These are phyloP conservation scores for Sipha maydis DNA, from an alignment of 2,888 invertebrate genomes.

Conservation along the genomic window DNA sequence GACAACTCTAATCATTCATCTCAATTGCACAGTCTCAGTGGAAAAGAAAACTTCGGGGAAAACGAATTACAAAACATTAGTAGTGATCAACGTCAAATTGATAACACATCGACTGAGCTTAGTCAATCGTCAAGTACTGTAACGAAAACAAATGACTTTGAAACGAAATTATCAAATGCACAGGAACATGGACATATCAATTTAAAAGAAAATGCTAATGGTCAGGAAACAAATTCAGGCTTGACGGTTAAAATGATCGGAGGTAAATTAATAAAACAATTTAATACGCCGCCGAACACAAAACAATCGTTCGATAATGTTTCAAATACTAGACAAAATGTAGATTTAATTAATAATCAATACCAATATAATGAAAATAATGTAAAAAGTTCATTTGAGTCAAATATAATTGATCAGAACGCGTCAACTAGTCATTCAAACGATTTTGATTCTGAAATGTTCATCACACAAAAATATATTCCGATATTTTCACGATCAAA, in stretches of 20 bases:
- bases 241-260: slow-evolving; percentile 64
- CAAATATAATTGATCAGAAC: slow-evolving; percentile 13
- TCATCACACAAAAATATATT: slow-evolving; percentile 37
- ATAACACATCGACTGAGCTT: background rate
- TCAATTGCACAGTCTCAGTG: background rate
- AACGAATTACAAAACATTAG: background rate
- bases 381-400: background rate
- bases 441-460: slow-evolving; percentile 15
- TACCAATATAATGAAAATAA: background rate
- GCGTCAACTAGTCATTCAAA: background rate
- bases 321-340: background rate
- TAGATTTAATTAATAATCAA: background rate
- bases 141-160: background rate
- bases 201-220: background rate
- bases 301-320: background rate
- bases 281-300: background rate
- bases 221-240: slow-evolving; percentile 8
- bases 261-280: slow-evolving; percentile 64
- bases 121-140: background rate
- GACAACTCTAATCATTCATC: background rate
- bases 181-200: background rate
- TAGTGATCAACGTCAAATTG: background rate
- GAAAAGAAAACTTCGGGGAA: background rate
- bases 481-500: slow-evolving; percentile 48
- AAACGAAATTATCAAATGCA: background rate